Conservation (phyloP, 2,797 vertebrate species). For the Channallabes apus region DNA sequence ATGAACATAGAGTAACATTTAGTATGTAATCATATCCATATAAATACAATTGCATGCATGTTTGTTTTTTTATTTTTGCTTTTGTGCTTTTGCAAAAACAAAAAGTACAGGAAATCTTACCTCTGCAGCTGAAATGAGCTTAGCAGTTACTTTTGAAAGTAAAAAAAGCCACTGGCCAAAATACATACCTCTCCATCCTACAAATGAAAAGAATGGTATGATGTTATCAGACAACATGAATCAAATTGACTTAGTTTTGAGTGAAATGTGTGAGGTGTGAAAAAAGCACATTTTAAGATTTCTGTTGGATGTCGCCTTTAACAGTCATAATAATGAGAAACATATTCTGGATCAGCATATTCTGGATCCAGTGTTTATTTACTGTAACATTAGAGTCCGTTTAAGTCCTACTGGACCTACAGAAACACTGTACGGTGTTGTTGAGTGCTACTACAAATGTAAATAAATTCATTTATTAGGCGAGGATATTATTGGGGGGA, state of each 20-base stretch:
- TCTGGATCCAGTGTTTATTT: too few species aligned
- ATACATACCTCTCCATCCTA: constrained; percentile 86
- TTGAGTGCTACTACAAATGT: background rate
- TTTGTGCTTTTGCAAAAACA: constrained; percentile 27
- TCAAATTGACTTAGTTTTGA: background rate
- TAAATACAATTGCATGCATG: background rate
- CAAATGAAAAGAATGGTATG: constrained; percentile 65
- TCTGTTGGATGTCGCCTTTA: background rate
- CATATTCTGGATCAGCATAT: background rate
- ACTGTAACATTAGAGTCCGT: too few species aligned
- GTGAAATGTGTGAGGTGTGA: background rate
- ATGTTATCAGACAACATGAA: constrained; percentile 36
- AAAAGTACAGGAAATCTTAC: constrained; percentile 52
- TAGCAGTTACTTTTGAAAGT: constrained; percentile 56
- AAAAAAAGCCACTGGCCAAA: constrained; percentile 56
- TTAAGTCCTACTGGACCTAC: too few species aligned
- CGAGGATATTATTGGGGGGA: background rate
- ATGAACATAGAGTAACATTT: background rate
- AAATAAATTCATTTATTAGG: background rate
- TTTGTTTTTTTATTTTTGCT: background rate
- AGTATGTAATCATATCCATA: background rate
- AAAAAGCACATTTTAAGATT: constrained; percentile 9
- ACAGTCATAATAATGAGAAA: constrained; percentile 53
- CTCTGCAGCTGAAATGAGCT: constrained; percentile 51
- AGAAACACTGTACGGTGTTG: too few species aligned